Conservation (phyloP, 35 echinoderm and acorn worm genomes). For the Stichopus chloronotus region DNA sequence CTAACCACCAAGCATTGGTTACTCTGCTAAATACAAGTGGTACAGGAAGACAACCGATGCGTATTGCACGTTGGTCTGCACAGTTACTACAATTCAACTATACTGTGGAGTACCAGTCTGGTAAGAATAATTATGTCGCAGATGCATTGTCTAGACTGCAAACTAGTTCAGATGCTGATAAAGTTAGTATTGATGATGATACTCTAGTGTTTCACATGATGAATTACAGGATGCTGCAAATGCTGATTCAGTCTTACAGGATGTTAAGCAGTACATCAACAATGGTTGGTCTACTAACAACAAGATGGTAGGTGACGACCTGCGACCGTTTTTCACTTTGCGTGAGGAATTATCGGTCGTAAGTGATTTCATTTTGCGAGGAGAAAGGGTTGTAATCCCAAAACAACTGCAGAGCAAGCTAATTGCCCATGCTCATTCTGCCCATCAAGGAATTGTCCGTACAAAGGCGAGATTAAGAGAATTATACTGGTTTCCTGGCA, state of each 20-base stretch:
- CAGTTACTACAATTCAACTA: constrained; percentile 59
- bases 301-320: constrained; percentile 26
- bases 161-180: neutral
- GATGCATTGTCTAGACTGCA: constrained; percentile 53
- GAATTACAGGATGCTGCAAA: constrained; percentile 46
- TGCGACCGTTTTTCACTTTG: constrained; percentile 48
- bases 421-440: constrained; percentile 63
- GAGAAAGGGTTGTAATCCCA: constrained; percentile 63
- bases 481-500: constrained; percentile 71
- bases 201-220: constrained; percentile 1
- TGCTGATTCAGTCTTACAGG: constrained; percentile 50
- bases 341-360: constrained; percentile 59
- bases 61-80: constrained; percentile 68
- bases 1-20: constrained; percentile 46
- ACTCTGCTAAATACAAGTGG: constrained; percentile 58
- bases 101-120: constrained; percentile 51
- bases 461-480: constrained; percentile 66
- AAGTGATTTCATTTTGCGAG: constrained; percentile 46
- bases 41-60: constrained; percentile 66
- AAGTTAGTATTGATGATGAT: constrained; percentile 20
- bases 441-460: constrained; percentile 75
- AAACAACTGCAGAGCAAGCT: constrained; percentile 6
- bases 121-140: constrained; percentile 43
- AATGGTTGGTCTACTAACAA: constrained; percentile 45
- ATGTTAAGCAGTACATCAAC: constrained; percentile 47